Conservation (phyloP, 2,888 invertebrate species). For the Cephus spinipes region DNA sequence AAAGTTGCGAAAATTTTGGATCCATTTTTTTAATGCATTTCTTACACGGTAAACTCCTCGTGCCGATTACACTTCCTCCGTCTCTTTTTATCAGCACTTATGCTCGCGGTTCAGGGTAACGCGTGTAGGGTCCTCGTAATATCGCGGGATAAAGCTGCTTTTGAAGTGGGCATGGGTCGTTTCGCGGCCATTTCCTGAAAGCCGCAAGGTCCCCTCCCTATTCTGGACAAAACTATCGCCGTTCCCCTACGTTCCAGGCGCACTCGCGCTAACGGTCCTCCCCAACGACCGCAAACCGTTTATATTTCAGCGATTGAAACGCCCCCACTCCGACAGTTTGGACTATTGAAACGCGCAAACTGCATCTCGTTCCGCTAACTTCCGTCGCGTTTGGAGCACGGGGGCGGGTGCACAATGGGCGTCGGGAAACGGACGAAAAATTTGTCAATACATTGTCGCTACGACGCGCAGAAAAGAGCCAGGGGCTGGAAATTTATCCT, state of each 20-base stretch:
- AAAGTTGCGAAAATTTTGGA: no score
- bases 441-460: conserved; percentile 5
- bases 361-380: conserved; percentile 14
- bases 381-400: conserved; percentile 1
- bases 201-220: neutral
- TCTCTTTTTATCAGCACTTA: neutral
- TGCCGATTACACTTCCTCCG: neutral
- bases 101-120: neutral
- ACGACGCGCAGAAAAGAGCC: conserved; percentile 12
- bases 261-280: conserved; percentile 4
- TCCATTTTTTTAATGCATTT: no score
- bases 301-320: conserved; percentile 13
- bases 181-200: conserved; percentile 12
- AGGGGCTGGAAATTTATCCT: conserved; percentile 20
- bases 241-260: neutral
- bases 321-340: conserved; percentile 10
- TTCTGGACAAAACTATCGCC: conserved; percentile 8
- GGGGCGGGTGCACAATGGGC: conserved; percentile 1
- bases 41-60: no score
- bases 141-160: conserved; percentile 5
- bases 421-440: neutral
- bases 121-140: conserved; percentile 6
- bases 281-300: conserved; percentile 6
- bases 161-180: conserved; percentile 9
- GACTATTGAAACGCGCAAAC: conserved; percentile 14